Conservation (phyloP, 2,888 invertebrate species). For the Melieria crassipennis region DNA sequence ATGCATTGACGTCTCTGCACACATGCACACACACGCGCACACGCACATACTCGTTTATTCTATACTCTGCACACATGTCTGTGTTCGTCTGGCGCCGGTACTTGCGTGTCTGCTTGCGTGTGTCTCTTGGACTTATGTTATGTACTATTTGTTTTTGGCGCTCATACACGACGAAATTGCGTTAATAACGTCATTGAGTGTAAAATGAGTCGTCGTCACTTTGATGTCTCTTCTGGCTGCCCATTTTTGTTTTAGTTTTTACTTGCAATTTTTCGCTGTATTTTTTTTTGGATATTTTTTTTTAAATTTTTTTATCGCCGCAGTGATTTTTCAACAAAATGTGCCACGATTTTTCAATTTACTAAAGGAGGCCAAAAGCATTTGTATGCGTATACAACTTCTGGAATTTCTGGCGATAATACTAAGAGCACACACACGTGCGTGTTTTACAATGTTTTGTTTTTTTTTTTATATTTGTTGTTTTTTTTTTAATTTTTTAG, state of each 20-base stretch:
- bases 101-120: too few species aligned
- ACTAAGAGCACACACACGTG: too few species aligned
- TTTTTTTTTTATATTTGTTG: slow-evolving; percentile 41
- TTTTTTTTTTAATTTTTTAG: slow-evolving; percentile 3
- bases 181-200: too few species aligned
- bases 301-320: slow-evolving; percentile 52
- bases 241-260: slow-evolving; percentile 1
- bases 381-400: not conserved
- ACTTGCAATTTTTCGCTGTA: slow-evolving; percentile 1
- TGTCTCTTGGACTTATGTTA: too few species aligned
- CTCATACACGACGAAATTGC: too few species aligned
- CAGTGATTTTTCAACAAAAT: not conserved
- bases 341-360: slow-evolving; percentile 36
- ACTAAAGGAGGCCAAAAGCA: slow-evolving; percentile 45
- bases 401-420: not conserved
- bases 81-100: too few species aligned
- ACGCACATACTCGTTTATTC: too few species aligned
- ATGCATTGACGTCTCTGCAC: too few species aligned
- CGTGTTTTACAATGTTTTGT: slow-evolving; percentile 31
- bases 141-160: too few species aligned
- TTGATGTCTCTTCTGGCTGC: not conserved
- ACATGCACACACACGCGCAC: too few species aligned
- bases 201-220: too few species aligned
- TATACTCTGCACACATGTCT: too few species aligned
- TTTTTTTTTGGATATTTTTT: slow-evolving; percentile 17